Conservation (phyloP, 2,888 invertebrate species). For the Trichogramma dendrolimi region DNA sequence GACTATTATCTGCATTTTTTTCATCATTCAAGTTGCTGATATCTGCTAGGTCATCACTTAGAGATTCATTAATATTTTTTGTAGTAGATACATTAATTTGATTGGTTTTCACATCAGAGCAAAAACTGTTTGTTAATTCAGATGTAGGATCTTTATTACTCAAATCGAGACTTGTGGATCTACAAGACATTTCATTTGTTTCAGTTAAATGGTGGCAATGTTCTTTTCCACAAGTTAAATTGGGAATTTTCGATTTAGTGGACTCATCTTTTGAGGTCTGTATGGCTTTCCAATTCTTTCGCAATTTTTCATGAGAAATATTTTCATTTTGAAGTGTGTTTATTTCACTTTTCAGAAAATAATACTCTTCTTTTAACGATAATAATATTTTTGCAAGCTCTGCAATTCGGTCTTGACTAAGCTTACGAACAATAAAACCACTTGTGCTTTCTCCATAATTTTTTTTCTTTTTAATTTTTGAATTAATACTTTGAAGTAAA, state of each 20-base stretch:
- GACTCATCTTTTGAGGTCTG: constrained; percentile 47
- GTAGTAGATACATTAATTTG: constrained; percentile 30
- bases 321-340: constrained; percentile 57
- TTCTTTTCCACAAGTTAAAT: no score
- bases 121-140: constrained; percentile 24
- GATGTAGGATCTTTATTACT: constrained; percentile 41
- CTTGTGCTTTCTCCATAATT: constrained; percentile 70
- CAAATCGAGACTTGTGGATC: constrained; percentile 26
- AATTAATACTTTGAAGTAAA: constrained; percentile 75
- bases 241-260: no score
- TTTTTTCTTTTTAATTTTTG: constrained; percentile 79
- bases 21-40: constrained; percentile 32
- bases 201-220: constrained; percentile 31
- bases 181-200: constrained; percentile 57
- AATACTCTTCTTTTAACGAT: constrained; percentile 71
- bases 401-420: constrained; percentile 72
- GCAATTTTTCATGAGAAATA: constrained; percentile 68
- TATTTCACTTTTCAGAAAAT: constrained; percentile 65
- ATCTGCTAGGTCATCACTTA: constrained; percentile 41
- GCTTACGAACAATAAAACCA: constrained; percentile 71
- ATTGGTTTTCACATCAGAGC: constrained; percentile 36
- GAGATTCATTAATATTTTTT: constrained; percentile 35
- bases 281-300: constrained; percentile 65
- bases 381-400: constrained; percentile 71
- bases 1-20: constrained; percentile 51